Evolutionary conservation across 2,888 invertebrate species (phyloP), one percentile per base, ranked within the genome.

Genomic region (Miltochrista miniata): DNA sequence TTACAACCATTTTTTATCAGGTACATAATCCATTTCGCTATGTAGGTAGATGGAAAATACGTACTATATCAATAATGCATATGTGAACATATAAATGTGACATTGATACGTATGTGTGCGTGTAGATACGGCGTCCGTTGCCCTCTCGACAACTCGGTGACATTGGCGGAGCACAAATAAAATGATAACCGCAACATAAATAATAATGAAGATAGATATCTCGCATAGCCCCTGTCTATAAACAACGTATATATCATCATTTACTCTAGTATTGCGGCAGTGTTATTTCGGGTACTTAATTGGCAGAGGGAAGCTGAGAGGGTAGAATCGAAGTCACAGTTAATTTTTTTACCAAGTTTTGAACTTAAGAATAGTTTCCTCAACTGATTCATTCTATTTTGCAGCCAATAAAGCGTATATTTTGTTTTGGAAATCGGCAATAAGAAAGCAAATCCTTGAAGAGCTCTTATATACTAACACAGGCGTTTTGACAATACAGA

Each of bases 151-250:
- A 84, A 88, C 87, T 89, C 88, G 81, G 87, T 90, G 91, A 91
- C 91, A 91, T 91, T 91, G 91, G 90, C 80, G 75, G 74, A 82
- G 81, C 80, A 85, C 86, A 89, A 90, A 90, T 84, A 87, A 70
- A 79, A 75, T 81, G 90, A 89, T 90, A 90, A 87, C 76, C 70
- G 75, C 72, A 24, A 78, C 72, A 87, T 81, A 83, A 81, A 83
- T 82, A 83, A 70, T 75, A 79, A 80, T 64, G 72, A 76, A 74
- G 72, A 73, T 72, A 75, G 49, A 65, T 72, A 78, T 76, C 72
- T 72, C 59, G 55, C 63, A 60, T 65, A 63, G 49, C 56, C 66
- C 58, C 60, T 44, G 61, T 49, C 62, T 70, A 71, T 72, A 75
- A 71, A 71, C 70, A 71, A 69, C 64, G 46, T 61, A 67, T 61